These are phyloP conservation scores for Hemithea aestivaria DNA, from an alignment of 2,888 invertebrate genomes.

Conservation along the genomic window DNA sequence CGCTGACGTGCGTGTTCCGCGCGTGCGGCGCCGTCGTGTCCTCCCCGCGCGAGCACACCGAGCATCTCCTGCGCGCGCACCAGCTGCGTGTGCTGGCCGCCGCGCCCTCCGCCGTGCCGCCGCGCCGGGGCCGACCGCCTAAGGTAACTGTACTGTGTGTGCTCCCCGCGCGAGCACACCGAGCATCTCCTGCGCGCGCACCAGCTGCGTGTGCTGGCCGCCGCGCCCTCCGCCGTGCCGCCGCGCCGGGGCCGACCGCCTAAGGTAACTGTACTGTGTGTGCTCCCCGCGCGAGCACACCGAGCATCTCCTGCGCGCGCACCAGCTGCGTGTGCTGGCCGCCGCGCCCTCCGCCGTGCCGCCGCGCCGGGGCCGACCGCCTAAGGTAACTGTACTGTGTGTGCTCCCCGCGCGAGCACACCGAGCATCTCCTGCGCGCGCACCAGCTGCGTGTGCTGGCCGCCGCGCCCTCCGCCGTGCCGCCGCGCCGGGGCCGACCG, in stretches of 20 bases:
- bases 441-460: constrained; percentile 67
- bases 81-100: constrained; percentile 62
- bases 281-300: constrained; percentile 63
- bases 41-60: constrained; percentile 66
- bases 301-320: constrained; percentile 67
- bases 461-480: constrained; percentile 32
- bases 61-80: constrained; percentile 66
- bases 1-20: constrained; percentile 64
- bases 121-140: constrained; percentile 32
- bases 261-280: constrained; percentile 13
- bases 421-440: constrained; percentile 67
- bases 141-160: constrained; percentile 12
- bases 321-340: constrained; percentile 65
- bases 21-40: no score
- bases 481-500: constrained; percentile 32
- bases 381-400: constrained; percentile 16
- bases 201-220: no score
- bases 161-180: no score
- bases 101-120: constrained; percentile 31
- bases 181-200: constrained; percentile 20
- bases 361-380: constrained; percentile 32
- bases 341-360: constrained; percentile 32
- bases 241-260: constrained; percentile 32
- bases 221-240: constrained; percentile 8
- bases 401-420: constrained; percentile 60